These are phyloP conservation scores for Setipinna tenuifilis DNA, from an alignment of 2,797 vertebrate genomes.

Conservation along the genomic window DNA sequence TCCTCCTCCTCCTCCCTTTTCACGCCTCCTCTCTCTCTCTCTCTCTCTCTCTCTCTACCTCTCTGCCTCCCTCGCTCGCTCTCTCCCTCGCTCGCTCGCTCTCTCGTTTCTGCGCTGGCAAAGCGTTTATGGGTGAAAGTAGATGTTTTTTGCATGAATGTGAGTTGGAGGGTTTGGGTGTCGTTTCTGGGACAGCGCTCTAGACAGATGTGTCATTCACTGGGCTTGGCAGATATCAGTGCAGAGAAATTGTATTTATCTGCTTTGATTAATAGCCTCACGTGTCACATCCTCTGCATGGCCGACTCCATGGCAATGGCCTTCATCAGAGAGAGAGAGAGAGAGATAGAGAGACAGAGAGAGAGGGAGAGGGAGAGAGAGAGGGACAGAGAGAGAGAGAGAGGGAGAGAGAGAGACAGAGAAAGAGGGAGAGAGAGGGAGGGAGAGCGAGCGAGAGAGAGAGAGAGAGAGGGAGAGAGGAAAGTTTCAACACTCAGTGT, in stretches of 20 bases:
- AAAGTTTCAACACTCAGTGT: not conserved
- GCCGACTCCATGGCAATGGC: not conserved
- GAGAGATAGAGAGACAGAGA: not conserved
- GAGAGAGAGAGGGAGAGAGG: not conserved
- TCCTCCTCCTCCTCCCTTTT: not conserved
- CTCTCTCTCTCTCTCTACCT: not conserved
- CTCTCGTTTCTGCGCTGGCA: not conserved
- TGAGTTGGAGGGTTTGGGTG: slow-evolving; percentile 23
- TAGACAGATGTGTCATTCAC: slow-evolving; percentile 59
- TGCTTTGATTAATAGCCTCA: not conserved
- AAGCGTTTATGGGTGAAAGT: slow-evolving; percentile 9
- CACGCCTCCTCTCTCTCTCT: not conserved
- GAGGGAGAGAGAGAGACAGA: not conserved
- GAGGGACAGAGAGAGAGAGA: too few species aligned
- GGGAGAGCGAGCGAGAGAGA: too few species aligned
- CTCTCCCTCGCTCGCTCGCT: not conserved
- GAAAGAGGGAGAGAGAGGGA: not conserved
- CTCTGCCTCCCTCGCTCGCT: not conserved
- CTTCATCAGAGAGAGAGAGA: not conserved
- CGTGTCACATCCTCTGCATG: not conserved
- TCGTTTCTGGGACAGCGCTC: not conserved
- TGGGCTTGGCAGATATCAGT: slow-evolving; percentile 43
- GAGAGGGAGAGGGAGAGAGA: too few species aligned
- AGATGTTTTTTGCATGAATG: slow-evolving; percentile 23
- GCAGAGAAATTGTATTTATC: slow-evolving; percentile 26